Conservation (phyloP, 2,113 vertebrate species). For the Rallus limicola region DNA sequence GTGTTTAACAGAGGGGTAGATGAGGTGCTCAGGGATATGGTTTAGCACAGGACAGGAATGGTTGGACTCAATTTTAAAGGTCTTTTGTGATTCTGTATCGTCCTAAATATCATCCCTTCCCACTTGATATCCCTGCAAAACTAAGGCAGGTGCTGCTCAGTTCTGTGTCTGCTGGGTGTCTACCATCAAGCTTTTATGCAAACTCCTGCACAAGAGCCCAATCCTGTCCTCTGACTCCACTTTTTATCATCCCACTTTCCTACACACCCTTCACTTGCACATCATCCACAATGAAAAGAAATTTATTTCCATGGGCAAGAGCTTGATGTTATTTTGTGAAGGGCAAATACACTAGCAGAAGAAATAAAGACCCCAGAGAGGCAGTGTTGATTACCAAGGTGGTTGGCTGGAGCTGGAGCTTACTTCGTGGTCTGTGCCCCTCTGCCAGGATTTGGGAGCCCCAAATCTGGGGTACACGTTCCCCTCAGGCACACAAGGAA, state of each 20-base stretch:
- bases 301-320: neutral
- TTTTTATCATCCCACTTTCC: neutral
- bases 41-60: no score
- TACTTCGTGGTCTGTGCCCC: neutral
- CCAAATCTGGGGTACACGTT: neutral
- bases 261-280: neutral
- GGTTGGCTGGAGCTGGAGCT: neutral
- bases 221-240: neutral
- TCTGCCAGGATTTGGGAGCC: neutral
- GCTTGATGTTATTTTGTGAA: neutral
- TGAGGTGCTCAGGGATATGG: no score
- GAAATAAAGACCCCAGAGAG: neutral
- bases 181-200: neutral
- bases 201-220: neutral
- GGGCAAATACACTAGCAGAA: neutral
- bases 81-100: no score
- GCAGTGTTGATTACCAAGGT: accelerated
- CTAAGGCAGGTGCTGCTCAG: neutral
- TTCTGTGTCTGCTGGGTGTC: accelerated
- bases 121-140: neutral
- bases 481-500: accelerated
- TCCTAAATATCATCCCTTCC: neutral
- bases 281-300: neutral
- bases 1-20: no score
- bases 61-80: no score